Percentiles rank a stretch among this genome's conserved stretches.
These are phyloP conservation scores for Nicator chloris DNA, from an alignment of 2,113 vertebrate species.

Conservation along the genomic window DNA sequence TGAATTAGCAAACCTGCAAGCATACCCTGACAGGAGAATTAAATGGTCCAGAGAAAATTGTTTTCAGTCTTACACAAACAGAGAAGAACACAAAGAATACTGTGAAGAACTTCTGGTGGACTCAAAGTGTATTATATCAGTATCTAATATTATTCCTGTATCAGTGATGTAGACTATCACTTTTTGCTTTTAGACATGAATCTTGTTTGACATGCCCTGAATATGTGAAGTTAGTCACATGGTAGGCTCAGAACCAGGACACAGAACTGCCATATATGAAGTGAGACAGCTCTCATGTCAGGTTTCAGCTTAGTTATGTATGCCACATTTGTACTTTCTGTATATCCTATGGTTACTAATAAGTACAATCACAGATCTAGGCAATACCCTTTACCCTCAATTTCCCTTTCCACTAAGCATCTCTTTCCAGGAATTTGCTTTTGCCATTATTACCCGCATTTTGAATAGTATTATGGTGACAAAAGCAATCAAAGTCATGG, in stretches of 20 bases:
- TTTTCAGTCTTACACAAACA: not conserved
- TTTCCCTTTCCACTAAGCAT: not conserved
- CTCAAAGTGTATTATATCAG: not conserved
- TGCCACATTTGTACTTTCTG: not conserved
- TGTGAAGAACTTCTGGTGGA: not conserved
- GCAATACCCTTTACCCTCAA: not conserved
- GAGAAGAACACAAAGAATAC: constrained; percentile 17
- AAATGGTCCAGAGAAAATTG: constrained; percentile 51
- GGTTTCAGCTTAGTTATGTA: not conserved
- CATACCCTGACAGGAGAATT: constrained; percentile 49
- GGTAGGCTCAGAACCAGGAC: not conserved
- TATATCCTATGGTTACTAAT: not conserved
- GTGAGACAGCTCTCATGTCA: not conserved
- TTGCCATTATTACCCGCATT: not conserved
- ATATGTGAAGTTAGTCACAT: not conserved
- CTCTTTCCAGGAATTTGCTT: not conserved
- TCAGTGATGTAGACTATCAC: not conserved
- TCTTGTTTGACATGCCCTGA: constrained; percentile 9
- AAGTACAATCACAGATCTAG: not conserved
- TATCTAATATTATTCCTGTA: constrained; percentile 26
- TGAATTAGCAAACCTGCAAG: constrained; percentile 42
- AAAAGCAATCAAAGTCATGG: not conserved
- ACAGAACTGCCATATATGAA: not conserved
- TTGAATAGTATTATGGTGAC: not conserved
- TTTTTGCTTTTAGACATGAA: constrained; percentile 15